Evolutionary conservation across 2,888 invertebrate genomes (phyloP), one percentile per base, ranked within the genome.

Genomic region (Cotesia congregata): DNA sequence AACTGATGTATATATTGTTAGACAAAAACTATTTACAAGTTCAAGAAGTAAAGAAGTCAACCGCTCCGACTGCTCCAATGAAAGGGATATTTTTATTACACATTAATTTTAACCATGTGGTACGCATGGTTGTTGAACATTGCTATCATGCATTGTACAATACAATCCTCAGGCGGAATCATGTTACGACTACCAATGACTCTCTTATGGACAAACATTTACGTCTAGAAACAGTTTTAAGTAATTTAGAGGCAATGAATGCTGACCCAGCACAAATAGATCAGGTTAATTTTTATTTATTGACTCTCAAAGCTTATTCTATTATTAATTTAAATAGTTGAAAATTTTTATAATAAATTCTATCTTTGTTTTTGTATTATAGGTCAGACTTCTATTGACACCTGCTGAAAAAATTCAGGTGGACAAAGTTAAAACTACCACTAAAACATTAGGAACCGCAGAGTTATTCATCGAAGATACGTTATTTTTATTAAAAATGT

Each of bases 191-290:
- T 15, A 92, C 92, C 78, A 94, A 97, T 88, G 94, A 94, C 86
- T 92, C 97, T 12, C 92, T 97, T 79, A 93, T 96, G 78, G 96
- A 96, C 86, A 97, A 97, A 90, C 95, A 96, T 83, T 94, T 96
- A 82, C 92, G 96, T 86, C 93, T 97, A 83, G 95, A 96, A 86
- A 94, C 94, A 79, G 94, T 97, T 70, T 93, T 94, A 77, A 93
- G 94, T 86, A 94, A 94, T 77, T 94, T 97, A 92, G 93, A 93
- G 77, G 93, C 94, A 83, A 93, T 95, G 80, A 94, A 94, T 0
- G 95, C 95, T 82, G 93, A 95, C 0, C 93, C 94, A 76, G 93
- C 94, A 83, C 95, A 96, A 89, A 92, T 96, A 77, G 92, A 93
- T 76, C 97, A 97, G 90, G 95, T 96, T 87, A 65, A 5, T 60